Conservation (phyloP, 2,797 vertebrate species). For the Calcarius lapponicus region DNA sequence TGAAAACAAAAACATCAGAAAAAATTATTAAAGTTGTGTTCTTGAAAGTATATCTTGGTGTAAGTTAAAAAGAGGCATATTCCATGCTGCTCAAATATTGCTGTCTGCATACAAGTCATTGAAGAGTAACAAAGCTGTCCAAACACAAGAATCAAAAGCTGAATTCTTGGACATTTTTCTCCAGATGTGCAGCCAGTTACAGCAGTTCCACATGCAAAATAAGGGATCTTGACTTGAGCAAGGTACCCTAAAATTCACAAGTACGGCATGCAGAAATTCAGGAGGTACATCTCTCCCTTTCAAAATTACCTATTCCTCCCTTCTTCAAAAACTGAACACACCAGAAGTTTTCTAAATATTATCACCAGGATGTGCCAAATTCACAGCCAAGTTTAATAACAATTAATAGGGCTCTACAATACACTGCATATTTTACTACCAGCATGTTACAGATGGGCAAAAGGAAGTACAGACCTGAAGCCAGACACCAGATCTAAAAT, state of each 20-base stretch:
- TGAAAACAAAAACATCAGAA: constrained; percentile 61
- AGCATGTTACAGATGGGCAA: not conserved
- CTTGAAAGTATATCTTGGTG: not conserved
- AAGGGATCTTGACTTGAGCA: not conserved
- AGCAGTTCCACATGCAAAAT: not conserved
- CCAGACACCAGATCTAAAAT: not conserved
- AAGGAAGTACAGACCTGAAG: not conserved
- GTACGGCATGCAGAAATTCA: not conserved
- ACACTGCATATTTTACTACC: not conserved
- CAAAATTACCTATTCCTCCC: not conserved
- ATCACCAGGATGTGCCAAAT: not conserved
- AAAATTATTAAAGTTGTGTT: not conserved
- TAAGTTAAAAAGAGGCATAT: not conserved
- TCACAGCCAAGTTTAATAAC: not conserved
- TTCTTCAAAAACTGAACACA: not conserved
- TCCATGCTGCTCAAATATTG: not conserved
- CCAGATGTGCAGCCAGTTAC: not conserved
- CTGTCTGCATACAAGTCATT: not conserved
- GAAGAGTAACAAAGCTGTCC: not conserved
- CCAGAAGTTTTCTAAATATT: not conserved
- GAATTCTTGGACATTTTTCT: not conserved
- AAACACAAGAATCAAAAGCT: not conserved
- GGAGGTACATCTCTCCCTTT: not conserved
- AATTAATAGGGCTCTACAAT: not conserved
- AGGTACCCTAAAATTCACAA: not conserved